Base-by-base conservation (phyloP, 2,113 vertebrate species). In the Diphyllodes magnificus region DNA sequence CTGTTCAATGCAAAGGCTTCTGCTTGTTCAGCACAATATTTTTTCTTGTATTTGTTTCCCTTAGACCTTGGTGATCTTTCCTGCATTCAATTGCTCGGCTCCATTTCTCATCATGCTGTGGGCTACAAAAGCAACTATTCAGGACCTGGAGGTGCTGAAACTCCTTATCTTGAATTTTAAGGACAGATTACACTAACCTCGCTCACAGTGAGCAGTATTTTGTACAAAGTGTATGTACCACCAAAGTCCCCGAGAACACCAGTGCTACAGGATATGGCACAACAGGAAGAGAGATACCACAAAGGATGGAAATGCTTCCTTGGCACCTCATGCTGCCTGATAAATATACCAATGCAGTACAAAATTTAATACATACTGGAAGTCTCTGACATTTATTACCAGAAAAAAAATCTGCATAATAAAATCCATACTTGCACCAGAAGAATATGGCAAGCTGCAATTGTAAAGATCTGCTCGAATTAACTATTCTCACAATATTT, bases 61-160 rank as follows among this genome's bases (percentile, higher is more conserved):
- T 95, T 15, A 85, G 95, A 96, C 91, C 51, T 66, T n/a, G 39
- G 76, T 86, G 78, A 94, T 96, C 82, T 96, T 89, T 71, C 80
- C 82, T 86, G 50, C 35, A 88, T 91, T 87, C 80, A 87, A 17
- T 68, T 86, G 50, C 92, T 68, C 8, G 1, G 35, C 47, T 93
- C 64, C 37, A 95, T 93, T 96, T 94, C 85, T 82, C 91, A 85
- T 71, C 86, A 16, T 1, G 9, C 57, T n/a, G 15, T 10, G 56
- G 39, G 47, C 45, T 69, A 94, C 54, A 92, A 96, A 80, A 78
- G 71, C 79, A 66, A 54, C 78, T 42, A 59, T 82, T 94, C 60
- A 89, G 82, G 66, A 73, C 51, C 64, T 39, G 53, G 76, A 88
- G 77, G 56, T 64, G 76, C 86, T 76, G 39, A 66, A 88, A 63